Evolutionary conservation across 2,113 vertebrate species (phyloP), one percentile per base, ranked within the genome.

Genomic region (Tautogolabrus adspersus): DNA sequence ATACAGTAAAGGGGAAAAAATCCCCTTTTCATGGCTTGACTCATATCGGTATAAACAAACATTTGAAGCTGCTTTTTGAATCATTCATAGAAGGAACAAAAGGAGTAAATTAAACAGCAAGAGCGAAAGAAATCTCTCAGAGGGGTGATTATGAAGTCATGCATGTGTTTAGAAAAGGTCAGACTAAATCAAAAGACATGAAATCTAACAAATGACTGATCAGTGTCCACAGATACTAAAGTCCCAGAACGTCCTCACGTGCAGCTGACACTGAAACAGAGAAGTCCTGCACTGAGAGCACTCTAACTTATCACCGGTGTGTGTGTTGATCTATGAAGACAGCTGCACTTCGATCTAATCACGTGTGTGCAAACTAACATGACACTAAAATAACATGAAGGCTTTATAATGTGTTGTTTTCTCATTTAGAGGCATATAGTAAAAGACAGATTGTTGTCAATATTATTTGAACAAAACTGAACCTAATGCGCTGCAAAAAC

Each of bases 381-480:
- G 49, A 13, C 42, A 75, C 55, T 62, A 74, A 38, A 72, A 55
- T 58, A 74, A 44, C 60, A 55, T 18, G 6, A 26, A 66, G 37
- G 72, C 21, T 80, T 73, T 66, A 62, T 47, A 38, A 52, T 49
- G 47, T 49, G 3, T 46, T 3, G 12, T 49, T 47, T 47, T 47
- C 13, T 16, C 3, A 19, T 12, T 37, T 63, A 61, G 70, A 63
- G 44, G 64, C 11, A 57, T 19, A 46, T 22, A 68, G 23, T 66
- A 61, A 74, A 79, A 47, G 67, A 70, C 37, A 51, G 49, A 10
- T 23, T 38, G 49, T 12, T 73, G 78, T 75, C 82, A 70, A 72
- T 77, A 57, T 51, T 5, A 38, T 22, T 72, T 44, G 19, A 64
- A 76, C 61, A 62, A 59, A 77, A 73, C 23, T 74, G 59, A 64